Base-by-base conservation (phyloP, 2,797 vertebrate genomes). In the Hoplostethus mediterraneus region DNA sequence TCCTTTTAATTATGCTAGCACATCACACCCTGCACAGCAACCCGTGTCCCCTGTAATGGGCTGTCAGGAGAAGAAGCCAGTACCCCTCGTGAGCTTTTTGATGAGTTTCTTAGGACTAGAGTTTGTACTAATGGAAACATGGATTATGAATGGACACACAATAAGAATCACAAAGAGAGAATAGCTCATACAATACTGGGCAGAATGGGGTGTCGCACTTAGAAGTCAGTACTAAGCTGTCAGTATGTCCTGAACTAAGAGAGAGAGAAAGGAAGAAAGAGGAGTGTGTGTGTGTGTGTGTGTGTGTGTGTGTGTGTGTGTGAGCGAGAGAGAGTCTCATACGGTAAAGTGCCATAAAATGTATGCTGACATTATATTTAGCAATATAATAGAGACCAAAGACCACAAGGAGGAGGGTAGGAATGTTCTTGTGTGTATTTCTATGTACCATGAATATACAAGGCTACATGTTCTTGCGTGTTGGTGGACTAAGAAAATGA, bases 1-100 rank as follows among this genome's bases (percentile, higher is more conserved):
- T 80, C 53, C 57, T 70, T 85, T 73, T 71, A 80, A 84, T 80
- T 76, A 73, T 68, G 61, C 67, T 56, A 63, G 56, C 48, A 31
- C 40, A 40, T 3, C 8, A 12, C 30, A 63, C 40, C 54, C 36
- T 44, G 17, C 55, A 51, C 6, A 14, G 38, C 33, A 12, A n/a
- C 40, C 44, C 31, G 16, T 47, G 16, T 31, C 31, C 8, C 17
- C 33, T 73, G 31, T 79, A 73, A 82, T 74, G 71, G 79, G 75
- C 58, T 49, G 61, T 59, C 36, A 47, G 49, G 67, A 21, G 13
- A 16, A 59, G 57, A 60, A 75, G 56, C 54, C 25, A 28, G n/a
- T 67, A 13, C 69, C 42, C 48, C 44, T 58, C 48, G 21, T 54
- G 16, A 80, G 71, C 45, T 70, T 25, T 31, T 63, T 53, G 60